Evolutionary conservation across 1,140 invertebrate genomes (phyloP).

Genomic region (Chlorops oryzae): DNA sequence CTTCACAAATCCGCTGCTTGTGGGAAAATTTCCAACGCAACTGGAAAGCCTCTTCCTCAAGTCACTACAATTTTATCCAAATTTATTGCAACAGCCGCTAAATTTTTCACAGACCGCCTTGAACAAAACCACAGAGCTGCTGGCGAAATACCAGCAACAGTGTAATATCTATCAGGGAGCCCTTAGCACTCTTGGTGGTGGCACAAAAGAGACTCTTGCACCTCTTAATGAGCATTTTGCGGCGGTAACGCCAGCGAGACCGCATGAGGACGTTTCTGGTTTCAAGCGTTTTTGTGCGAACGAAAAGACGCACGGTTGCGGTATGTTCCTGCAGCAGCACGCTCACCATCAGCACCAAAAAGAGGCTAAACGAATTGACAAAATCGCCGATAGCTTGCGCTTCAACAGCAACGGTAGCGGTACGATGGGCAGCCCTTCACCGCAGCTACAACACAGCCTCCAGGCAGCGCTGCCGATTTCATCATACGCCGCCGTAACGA

Average conservation of each 20-base stretch:
- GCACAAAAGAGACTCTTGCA: conserved; percentile 13
- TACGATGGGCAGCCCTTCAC: conserved; percentile 4
- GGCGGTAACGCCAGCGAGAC: neutral
- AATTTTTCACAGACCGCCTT: conserved; percentile 45
- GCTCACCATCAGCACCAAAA: conserved; percentile 21
- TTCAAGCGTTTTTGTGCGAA: conserved; percentile 22
- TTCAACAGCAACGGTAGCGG: conserved; percentile 12
- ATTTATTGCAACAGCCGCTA: conserved; percentile 38
- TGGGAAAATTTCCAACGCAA: conserved; percentile 31
- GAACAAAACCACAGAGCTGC: conserved; percentile 39
- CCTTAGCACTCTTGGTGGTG: conserved; percentile 14
- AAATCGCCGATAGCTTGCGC: conserved; percentile 33
- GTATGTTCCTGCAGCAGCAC: neutral
- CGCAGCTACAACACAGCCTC: conserved; percentile 18
- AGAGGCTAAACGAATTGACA: conserved; percentile 40
- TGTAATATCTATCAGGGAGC: conserved; percentile 39
- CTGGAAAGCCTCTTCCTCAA: conserved; percentile 43
- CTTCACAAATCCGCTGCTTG: conserved; percentile 18
- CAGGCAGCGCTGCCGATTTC: neutral
- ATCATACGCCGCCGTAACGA: too few relatives aligned
- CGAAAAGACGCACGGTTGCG: conserved; percentile 15
- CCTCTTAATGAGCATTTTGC: neutral
- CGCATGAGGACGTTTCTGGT: conserved; percentile 25
- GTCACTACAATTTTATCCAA: conserved; percentile 44
- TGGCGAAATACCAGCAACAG: conserved; percentile 46